Evolutionary conservation across 2,797 vertebrate species (phyloP).

Genomic region (Melanotaenia maccullochi): DNA sequence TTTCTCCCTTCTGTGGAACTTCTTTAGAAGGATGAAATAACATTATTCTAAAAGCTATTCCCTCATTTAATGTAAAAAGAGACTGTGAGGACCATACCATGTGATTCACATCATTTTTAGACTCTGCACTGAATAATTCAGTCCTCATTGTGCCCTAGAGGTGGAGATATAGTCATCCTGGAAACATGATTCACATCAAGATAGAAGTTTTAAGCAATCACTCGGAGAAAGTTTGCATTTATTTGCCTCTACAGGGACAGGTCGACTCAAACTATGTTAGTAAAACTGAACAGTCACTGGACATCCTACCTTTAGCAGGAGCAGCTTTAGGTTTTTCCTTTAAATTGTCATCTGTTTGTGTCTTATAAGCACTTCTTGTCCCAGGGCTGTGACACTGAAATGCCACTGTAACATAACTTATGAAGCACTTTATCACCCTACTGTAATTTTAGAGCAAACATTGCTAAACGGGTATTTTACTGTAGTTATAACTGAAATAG

Average conservation of each 20-base stretch:
- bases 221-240: not conserved
- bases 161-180: not conserved
- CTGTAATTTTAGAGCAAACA: conserved; percentile 60
- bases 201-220: not conserved
- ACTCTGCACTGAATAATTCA: not conserved
- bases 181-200: not conserved
- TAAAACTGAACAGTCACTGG: not conserved
- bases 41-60: not conserved
- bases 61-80: not conserved
- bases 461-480: conserved; percentile 34
- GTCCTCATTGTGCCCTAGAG: not conserved
- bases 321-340: not conserved
- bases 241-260: not conserved
- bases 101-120: not conserved
- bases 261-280: not conserved
- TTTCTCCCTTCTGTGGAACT: not conserved
- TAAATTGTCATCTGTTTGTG: not conserved
- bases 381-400: conserved; percentile 47
- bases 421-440: conserved; percentile 77
- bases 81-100: not conserved
- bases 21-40: not conserved
- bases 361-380: conserved; percentile 60
- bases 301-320: not conserved
- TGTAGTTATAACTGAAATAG: conserved; percentile 39
- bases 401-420: conserved; percentile 43